Evolutionary conservation across 35 echinoderm and acorn worm genomes (phyloP).

Genomic region (Diadema setosum): DNA sequence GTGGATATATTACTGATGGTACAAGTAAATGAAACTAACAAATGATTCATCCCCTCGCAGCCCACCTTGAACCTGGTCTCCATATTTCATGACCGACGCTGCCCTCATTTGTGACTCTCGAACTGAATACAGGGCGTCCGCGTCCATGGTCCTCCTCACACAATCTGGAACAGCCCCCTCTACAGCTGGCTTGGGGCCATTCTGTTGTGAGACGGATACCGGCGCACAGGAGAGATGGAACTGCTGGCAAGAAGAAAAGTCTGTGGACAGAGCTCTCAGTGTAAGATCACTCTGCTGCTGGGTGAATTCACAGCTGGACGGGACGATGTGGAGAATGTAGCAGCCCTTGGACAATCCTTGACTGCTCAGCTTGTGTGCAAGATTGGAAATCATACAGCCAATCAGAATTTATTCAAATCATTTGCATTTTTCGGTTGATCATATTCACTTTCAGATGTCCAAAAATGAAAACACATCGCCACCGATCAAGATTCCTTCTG

Average conservation of each 20-base stretch:
- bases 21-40: no score
- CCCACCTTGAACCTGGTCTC: conserved; percentile 73
- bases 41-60: no score
- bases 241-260: background rate
- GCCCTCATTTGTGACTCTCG: conserved; percentile 49
- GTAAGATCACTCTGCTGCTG: conserved; percentile 46
- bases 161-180: background rate
- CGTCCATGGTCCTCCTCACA: background rate
- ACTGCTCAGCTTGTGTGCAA: background rate
- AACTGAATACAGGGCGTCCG: conserved; percentile 10
- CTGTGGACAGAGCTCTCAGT: background rate
- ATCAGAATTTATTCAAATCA: no score
- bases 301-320: background rate
- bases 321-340: background rate
- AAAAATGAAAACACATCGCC: no score
- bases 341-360: background rate
- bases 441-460: no score
- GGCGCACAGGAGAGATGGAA: background rate
- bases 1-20: no score
- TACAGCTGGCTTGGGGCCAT: background rate
- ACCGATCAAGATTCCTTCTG: no score
- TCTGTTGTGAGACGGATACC: no score
- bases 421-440: no score
- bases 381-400: no score
- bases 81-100: conserved; percentile 79